A percentile compares a stretch with the other conserved stretches of the same genome.
phyloP scores from a whole-genome alignment of 2,797 vertebrate species.

The Choloepus didactylus region DNA sequence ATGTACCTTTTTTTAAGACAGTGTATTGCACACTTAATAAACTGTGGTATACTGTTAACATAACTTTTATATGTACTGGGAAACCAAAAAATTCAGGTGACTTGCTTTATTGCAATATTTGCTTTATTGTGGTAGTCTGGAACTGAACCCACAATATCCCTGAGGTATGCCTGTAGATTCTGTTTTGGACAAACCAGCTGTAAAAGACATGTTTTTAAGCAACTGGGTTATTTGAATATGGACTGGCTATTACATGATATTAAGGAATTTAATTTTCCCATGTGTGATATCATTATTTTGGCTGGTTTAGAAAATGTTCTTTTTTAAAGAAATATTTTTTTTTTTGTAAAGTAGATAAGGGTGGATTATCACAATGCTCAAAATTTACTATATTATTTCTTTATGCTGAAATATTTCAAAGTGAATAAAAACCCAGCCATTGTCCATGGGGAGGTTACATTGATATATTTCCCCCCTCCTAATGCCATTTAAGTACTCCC shows the following conservation, averaged over 20 bases:
- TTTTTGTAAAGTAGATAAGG: neutral
- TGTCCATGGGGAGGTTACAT: neutral
- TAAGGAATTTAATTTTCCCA: constrained; percentile 41
- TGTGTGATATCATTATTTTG: constrained; percentile 33
- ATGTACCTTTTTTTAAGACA: too few species aligned
- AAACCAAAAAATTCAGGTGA: too few species aligned
- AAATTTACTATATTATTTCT: constrained; percentile 12
- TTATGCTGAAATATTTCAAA: constrained; percentile 38
- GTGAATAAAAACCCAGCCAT: constrained; percentile 12
- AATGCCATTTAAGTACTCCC: neutral
- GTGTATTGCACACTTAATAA: too few species aligned
- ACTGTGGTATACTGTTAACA: too few species aligned
- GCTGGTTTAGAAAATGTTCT: constrained; percentile 21
- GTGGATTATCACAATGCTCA: neutral
- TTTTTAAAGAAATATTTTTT: neutral
- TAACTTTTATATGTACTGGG: too few species aligned
- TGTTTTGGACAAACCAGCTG: constrained; percentile 19
- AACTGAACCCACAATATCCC: too few species aligned
- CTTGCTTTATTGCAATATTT: too few species aligned
- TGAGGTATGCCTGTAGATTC: neutral
- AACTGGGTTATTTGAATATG: neutral
- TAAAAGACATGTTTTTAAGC: neutral
- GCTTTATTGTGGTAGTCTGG: too few species aligned
- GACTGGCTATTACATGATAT: neutral
- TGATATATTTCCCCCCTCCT: neutral